phyloP scores from a whole-genome alignment of 2,113 vertebrate species.

The Pampusana beccarii region DNA sequence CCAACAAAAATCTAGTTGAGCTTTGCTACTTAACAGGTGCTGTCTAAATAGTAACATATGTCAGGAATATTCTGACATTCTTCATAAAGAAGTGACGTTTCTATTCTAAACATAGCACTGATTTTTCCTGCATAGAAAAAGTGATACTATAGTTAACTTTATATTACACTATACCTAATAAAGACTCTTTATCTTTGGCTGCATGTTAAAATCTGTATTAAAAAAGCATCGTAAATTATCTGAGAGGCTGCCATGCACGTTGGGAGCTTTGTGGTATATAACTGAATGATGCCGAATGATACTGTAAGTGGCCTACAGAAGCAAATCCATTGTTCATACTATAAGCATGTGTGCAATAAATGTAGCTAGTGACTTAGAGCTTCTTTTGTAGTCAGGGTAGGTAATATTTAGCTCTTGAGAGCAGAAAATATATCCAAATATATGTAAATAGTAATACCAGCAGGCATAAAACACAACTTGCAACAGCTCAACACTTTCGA shows the following conservation, averaged over 20 bases:
- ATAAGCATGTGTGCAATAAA: neutral
- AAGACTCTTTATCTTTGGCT: neutral
- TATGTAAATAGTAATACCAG: neutral
- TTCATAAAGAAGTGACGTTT: neutral
- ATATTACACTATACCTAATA: neutral
- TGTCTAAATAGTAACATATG: neutral
- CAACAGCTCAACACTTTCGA: neutral
- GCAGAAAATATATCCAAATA: neutral
- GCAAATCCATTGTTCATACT: neutral
- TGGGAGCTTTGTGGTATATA: neutral
- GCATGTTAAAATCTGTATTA: neutral
- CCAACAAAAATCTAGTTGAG: neutral
- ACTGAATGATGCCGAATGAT: neutral
- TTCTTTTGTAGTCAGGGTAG: neutral
- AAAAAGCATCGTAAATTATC: neutral
- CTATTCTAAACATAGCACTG: neutral
- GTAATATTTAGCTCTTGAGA: neutral
- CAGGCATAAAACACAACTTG: neutral
- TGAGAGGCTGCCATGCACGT: neutral
- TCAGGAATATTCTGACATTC: neutral
- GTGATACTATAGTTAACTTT: neutral
- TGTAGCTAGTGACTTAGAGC: neutral
- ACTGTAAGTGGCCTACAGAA: accelerated
- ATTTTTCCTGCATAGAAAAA: neutral
- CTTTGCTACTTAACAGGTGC: neutral